These are phyloP conservation scores for Drosophila hydei DNA, from an alignment of 1,140 invertebrate species.

Conservation along the genomic window DNA sequence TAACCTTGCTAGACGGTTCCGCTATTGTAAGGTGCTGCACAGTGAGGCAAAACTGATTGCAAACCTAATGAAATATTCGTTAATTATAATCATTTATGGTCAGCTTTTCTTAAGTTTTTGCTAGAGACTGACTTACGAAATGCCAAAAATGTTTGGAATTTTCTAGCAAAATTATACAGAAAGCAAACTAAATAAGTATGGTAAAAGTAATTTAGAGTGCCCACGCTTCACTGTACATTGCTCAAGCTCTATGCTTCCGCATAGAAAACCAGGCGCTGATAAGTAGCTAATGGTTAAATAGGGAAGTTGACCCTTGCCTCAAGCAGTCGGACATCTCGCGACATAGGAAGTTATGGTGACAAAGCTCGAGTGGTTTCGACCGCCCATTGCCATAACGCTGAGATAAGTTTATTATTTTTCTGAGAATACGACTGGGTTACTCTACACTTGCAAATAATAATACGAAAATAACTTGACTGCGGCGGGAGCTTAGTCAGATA, in stretches of 20 bases:
- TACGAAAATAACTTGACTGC: neutral
- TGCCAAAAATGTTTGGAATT: too few species aligned
- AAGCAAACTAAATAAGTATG: too few species aligned
- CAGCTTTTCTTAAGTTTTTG: too few species aligned
- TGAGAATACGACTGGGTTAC: conserved; percentile 37
- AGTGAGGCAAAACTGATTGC: conserved; percentile 9
- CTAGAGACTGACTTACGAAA: too few species aligned
- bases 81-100: too few species aligned
- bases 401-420: conserved; percentile 27
- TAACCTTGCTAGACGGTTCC: conserved; percentile 35
- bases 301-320: conserved; percentile 52
- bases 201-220: too few species aligned
- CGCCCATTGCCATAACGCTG: conserved; percentile 40
- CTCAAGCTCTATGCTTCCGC: conserved; percentile 32
- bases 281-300: conserved; percentile 35
- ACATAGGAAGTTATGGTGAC: conserved; percentile 58
- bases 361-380: conserved; percentile 44
- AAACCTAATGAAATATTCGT: neutral
- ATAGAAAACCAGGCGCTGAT: conserved; percentile 24
- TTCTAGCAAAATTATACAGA: too few species aligned
- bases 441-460: conserved; percentile 19
- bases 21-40: conserved; percentile 27
- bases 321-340: conserved; percentile 23
- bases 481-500: conserved; percentile 17
- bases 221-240: conserved; percentile 6